Conservation (phyloP, 2,797 vertebrate species). For the Acanthurus tractus region DNA sequence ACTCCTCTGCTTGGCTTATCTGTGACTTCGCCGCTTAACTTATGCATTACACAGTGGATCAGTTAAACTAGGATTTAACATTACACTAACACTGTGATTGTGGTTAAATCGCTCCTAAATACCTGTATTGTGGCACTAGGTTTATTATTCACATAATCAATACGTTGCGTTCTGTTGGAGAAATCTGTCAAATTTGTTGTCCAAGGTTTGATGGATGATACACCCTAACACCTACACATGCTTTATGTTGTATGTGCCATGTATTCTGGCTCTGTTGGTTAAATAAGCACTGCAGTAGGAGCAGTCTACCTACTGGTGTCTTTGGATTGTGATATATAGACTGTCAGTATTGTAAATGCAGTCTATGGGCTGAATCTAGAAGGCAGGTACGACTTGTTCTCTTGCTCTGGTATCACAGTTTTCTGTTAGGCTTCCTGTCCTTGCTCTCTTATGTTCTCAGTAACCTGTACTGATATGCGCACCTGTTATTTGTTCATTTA, state of each 20-base stretch:
- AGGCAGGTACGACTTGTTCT: conserved; percentile 50
- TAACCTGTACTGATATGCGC: conserved; percentile 27
- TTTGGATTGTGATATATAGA: conserved; percentile 30
- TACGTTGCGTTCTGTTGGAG: not conserved
- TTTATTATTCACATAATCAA: not conserved
- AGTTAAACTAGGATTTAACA: conserved; percentile 21
- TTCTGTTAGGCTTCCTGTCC: conserved; percentile 3
- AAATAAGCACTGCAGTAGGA: conserved; percentile 49
- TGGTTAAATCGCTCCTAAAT: conserved; percentile 3
- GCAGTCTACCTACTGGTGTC: conserved; percentile 22
- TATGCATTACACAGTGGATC: conserved; percentile 52
- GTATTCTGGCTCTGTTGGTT: conserved; percentile 17
- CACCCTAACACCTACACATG: conserved; percentile 41
- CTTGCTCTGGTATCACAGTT: conserved; percentile 18
- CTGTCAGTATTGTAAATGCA: conserved; percentile 32
- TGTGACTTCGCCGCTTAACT: conserved; percentile 52
- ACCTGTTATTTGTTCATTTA: conserved; percentile 27
- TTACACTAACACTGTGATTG: not conserved
- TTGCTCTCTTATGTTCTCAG: not conserved
- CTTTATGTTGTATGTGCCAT: conserved; percentile 13
- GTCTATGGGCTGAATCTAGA: conserved; percentile 15
- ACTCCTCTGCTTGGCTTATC: conserved; percentile 59
- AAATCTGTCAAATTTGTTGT: conserved; percentile 13
- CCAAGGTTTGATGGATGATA: not conserved
- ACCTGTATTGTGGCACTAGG: conserved; percentile 8